Percentiles rank a stretch among this genome's conserved stretches.
Conservation (phyloP, 2,888 invertebrate species). For the Drosophila demipolita region DNA sequence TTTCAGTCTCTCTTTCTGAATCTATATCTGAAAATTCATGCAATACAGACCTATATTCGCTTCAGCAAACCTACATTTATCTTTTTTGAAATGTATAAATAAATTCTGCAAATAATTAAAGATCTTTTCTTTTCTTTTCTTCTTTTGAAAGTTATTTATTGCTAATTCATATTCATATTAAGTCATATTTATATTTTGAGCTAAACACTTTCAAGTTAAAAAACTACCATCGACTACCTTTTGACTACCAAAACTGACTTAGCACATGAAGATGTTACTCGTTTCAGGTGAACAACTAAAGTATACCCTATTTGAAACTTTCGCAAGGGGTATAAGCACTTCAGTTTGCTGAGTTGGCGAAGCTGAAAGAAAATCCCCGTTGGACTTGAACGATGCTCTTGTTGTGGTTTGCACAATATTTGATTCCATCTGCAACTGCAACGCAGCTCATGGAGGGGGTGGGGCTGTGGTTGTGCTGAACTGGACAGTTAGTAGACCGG, state of each 20-base stretch:
- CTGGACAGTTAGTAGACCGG: slow-evolving; percentile 4
- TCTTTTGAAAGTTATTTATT: neutral
- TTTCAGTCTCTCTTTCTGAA: neutral
- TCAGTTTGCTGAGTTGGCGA: slow-evolving; percentile 31
- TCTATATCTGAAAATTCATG: neutral
- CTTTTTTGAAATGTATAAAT: neutral
- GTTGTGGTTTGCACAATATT: slow-evolving; percentile 79
- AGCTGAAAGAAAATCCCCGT: slow-evolving; percentile 52
- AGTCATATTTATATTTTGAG: neutral
- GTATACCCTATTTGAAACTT: neutral
- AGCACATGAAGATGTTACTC: neutral
- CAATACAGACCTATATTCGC: neutral
- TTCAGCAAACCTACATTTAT: neutral
- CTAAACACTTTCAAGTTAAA: neutral
- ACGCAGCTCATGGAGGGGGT: slow-evolving; percentile 6
- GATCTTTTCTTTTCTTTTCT: neutral
- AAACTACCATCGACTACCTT: neutral
- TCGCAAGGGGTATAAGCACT: slow-evolving; percentile 29
- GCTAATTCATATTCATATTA: neutral
- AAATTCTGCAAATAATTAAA: neutral
- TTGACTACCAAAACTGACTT: neutral
- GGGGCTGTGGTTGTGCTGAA: neutral
- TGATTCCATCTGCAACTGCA: slow-evolving; percentile 73
- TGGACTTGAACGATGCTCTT: slow-evolving; percentile 71
- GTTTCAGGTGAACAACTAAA: neutral